phyloP scores from a whole-genome alignment of 1,140 invertebrate species.

The Ephestia elutella region DNA sequence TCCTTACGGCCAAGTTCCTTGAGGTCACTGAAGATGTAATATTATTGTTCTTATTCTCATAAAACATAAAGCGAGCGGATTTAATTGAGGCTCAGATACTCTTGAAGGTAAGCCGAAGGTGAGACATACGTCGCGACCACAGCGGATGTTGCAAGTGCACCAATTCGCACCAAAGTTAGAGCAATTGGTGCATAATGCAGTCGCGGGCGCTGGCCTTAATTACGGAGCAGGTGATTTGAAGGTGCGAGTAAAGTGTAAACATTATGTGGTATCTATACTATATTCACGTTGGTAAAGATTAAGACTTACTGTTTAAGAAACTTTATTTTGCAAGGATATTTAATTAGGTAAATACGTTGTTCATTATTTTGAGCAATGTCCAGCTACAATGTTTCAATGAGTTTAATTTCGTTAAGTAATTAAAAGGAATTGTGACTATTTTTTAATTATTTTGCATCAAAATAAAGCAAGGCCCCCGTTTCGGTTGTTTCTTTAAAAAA shows the following conservation, averaged over 20 bases:
- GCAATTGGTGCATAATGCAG: conserved; percentile 24
- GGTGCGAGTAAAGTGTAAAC: neutral
- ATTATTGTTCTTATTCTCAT: conserved; percentile 11
- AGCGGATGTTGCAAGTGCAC: conserved; percentile 17
- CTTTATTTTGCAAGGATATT: too few species aligned
- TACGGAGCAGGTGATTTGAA: conserved; percentile 20
- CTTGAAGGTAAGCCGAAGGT: conserved; percentile 8
- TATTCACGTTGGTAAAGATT: too few species aligned
- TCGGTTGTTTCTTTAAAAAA: too few species aligned
- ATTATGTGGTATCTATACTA: too few species aligned
- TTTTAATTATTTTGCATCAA: too few species aligned
- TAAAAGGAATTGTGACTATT: too few species aligned
- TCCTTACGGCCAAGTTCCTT: neutral
- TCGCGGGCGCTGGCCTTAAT: conserved; percentile 26
- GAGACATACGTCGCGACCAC: conserved; percentile 5
- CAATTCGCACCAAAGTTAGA: conserved; percentile 13
- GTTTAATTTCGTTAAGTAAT: too few species aligned
- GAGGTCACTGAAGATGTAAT: neutral
- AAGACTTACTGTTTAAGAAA: too few species aligned
- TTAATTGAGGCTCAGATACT: neutral
- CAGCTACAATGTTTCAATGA: too few species aligned
- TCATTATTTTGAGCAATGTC: too few species aligned
- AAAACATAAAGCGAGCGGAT: conserved; percentile 4
- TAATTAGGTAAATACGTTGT: too few species aligned
- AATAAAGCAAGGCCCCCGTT: too few species aligned